These are phyloP conservation scores for Cataglyphis rosenhaueri DNA, from an alignment of 2,888 invertebrate genomes.

Conservation along the genomic window DNA sequence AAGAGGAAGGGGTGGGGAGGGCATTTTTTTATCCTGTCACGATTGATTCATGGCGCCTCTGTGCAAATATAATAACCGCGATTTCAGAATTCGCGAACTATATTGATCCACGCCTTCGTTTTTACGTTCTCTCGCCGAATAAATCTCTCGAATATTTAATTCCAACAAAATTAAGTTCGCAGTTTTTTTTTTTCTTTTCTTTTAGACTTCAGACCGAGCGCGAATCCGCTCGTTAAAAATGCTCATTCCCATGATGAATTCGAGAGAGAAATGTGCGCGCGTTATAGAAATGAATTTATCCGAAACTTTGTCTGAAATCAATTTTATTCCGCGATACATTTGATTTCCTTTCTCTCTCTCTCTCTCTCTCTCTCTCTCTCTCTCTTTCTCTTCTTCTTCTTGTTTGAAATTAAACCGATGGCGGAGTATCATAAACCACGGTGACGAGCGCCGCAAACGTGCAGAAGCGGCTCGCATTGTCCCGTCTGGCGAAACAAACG, in stretches of 20 bases:
- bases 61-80: conserved; percentile 4
- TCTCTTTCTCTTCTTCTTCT: background rate
- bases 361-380: background rate
- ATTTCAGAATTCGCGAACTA: conserved; percentile 12
- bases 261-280: background rate
- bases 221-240: background rate
- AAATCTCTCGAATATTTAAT: background rate
- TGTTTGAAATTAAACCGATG: conserved; percentile 11
- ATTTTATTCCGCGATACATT: background rate
- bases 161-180: background rate
- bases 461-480: conserved; percentile 56
- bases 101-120: background rate
- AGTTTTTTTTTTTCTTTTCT: background rate
- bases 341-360: background rate
- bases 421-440: conserved; percentile 34
- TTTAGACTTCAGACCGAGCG: background rate
- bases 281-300: background rate
- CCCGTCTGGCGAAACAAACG: conserved; percentile 71
- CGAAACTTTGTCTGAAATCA: background rate
- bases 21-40: conserved; percentile 13
- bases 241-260: background rate
- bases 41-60: conserved; percentile 29
- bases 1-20: background rate
- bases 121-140: background rate
- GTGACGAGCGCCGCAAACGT: conserved; percentile 45